These are phyloP conservation scores for Littorina saxatilis DNA, from an alignment of 1,140 invertebrate species.

Conservation along the genomic window DNA sequence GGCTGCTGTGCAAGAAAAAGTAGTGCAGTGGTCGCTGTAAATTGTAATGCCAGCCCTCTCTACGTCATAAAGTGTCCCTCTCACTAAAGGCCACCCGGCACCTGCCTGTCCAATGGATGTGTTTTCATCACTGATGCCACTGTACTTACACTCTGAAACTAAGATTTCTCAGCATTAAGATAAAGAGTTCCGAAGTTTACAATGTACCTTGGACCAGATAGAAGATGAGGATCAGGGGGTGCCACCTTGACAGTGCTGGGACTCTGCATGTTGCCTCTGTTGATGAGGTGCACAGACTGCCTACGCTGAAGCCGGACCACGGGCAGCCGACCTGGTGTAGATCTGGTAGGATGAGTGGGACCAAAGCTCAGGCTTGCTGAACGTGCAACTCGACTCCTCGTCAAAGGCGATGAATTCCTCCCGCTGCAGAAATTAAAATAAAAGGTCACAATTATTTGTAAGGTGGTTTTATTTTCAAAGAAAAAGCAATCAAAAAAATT, in stretches of 20 bases:
- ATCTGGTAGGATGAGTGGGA: conserved; percentile 38
- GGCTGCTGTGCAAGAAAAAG: no score
- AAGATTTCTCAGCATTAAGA: no score
- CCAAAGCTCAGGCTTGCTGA: conserved; percentile 34
- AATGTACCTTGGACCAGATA: conserved; percentile 33
- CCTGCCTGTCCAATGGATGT: no score
- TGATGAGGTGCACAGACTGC: conserved; percentile 33
- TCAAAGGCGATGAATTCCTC: background rate
- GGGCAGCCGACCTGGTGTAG: conserved; percentile 41
- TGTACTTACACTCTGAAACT: no score
- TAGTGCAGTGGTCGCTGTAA: no score
- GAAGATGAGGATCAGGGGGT: conserved; percentile 35
- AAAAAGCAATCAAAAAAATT: background rate
- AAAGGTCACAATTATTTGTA: background rate
- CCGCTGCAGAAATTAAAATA: background rate
- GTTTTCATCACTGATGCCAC: no score
- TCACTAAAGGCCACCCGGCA: no score
- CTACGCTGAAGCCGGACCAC: conserved; percentile 37
- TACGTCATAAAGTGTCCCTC: no score
- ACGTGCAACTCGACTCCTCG: background rate
- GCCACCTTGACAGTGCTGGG: conserved; percentile 49
- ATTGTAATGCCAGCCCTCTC: no score
- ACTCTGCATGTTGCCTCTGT: conserved; percentile 22
- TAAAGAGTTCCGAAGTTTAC: no score
- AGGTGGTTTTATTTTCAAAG: no score